Evolutionary conservation across 2,113 vertebrate genomes (phyloP), one percentile per base, ranked within the genome.

Genomic region (Aspiorhynchus laticeps): DNA sequence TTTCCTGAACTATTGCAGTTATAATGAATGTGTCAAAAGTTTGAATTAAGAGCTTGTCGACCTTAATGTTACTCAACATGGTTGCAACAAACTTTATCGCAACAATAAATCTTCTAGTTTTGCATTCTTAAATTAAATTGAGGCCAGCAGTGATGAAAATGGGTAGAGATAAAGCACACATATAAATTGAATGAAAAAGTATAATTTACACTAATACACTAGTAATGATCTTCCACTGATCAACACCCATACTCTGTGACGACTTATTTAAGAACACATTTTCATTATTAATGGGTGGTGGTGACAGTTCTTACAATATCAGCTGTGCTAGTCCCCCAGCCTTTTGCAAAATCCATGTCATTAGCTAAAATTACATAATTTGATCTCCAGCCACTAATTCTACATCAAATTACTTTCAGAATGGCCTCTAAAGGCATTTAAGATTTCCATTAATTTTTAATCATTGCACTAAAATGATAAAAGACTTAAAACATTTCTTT

Each of bases 341-440:
- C 51, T 53, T n/a, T 83, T 78, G 26, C 56, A 85, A 85, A 88
- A 85, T 71, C 61, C 80, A 46, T 31, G 10, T 61, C 74, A 38
- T 46, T 53, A 84, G 77, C 43, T 59, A 59, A 76, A 76, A 48
- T 59, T 69, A 89, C 85, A 84, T 89, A 76, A 87, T 81, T 81
- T 76, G 8, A 19, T 63, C 41, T 84, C 81, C 69, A 87, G 75
- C 75, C 56, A 53, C 75, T 67, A 86, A 76, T 86, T 86, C 61
- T 80, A 41, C 75, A 86, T 80, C 28, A 80, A 71, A 73, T 84
- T 79, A 83, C 69, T 79, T 63, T 53, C 38, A 78, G n/a, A 59
- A 86, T 24, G 43, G 33, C 33, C 26, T 82, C 73, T 53, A 59
- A 63, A 43, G 56, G 46, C 65, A 76, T 80, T 85, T 75, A 69